These are phyloP conservation scores for Silurus asotus DNA, from an alignment of 2,113 vertebrate species.

Conservation along the genomic window DNA sequence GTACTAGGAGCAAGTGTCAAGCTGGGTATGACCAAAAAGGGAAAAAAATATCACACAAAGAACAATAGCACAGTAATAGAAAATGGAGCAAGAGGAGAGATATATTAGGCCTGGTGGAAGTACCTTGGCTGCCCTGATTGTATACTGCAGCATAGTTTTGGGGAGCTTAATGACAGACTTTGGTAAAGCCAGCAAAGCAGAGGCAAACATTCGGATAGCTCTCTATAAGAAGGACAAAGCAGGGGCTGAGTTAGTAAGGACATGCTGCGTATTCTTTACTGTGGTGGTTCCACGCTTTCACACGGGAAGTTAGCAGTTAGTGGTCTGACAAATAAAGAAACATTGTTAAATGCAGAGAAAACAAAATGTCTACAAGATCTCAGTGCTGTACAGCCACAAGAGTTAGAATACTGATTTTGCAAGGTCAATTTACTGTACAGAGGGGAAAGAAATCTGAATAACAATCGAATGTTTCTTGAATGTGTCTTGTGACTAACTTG, in stretches of 20 bases:
- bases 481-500: slow-evolving; percentile 73
- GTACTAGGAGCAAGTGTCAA: slow-evolving; percentile 50
- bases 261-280: slow-evolving; percentile 58
- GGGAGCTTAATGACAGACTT: slow-evolving; percentile 98
- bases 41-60: slow-evolving; percentile 34
- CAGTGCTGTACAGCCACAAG: not conserved
- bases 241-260: slow-evolving; percentile 80
- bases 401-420: slow-evolving; percentile 14
- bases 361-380: slow-evolving; percentile 34
- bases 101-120: slow-evolving; percentile 71
- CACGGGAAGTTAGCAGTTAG: slow-evolving; percentile 52
- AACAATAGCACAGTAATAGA: slow-evolving; percentile 44
- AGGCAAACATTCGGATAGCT: slow-evolving; percentile 97
- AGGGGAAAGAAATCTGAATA: not conserved
- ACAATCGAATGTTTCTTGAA: not conserved
- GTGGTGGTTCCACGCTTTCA: slow-evolving; percentile 30
- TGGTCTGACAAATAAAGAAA: slow-evolving; percentile 47
- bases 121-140: slow-evolving; percentile 98
- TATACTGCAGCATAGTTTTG: slow-evolving; percentile 97
- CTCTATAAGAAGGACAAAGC: slow-evolving; percentile 90
- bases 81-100: slow-evolving; percentile 37
- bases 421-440: not conserved
- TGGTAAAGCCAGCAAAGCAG: slow-evolving; percentile 96
- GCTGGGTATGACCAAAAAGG: slow-evolving; percentile 55
- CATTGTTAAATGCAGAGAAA: slow-evolving; percentile 49